A percentile compares a stretch with the other conserved stretches of the same genome.
These are phyloP conservation scores for Pseudachorutes palmiensis DNA, from an alignment of 1,140 invertebrate species.

Conservation along the genomic window DNA sequence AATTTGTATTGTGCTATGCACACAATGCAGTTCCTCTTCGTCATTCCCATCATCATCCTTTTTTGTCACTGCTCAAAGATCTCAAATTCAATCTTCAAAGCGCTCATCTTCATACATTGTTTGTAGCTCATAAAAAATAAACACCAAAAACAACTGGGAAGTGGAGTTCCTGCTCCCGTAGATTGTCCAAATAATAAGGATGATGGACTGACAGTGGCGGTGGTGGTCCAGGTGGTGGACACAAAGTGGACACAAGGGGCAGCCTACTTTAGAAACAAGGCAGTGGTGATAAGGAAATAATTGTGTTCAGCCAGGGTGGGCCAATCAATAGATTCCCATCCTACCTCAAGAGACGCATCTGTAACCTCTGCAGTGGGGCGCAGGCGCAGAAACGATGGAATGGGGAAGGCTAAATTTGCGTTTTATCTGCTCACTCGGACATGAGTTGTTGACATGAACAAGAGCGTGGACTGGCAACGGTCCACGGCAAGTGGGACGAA, in stretches of 20 bases:
- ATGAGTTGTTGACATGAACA: too few species aligned
- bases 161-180: not conserved
- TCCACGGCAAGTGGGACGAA: too few species aligned
- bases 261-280: not conserved
- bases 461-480: too few species aligned
- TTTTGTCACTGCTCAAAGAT: slow-evolving; percentile 1
- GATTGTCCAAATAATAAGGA: not conserved
- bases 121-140: not conserved
- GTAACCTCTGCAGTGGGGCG: not conserved
- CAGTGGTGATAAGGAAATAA: not conserved
- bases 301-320: not conserved
- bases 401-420: too few species aligned
- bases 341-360: not conserved
- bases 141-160: not conserved
- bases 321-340: not conserved
- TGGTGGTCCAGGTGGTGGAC: not conserved
- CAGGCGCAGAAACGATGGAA: not conserved
- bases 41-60: not conserved
- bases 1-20: not conserved
- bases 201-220: not conserved
- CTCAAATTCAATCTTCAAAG: not conserved
- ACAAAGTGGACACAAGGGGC: not conserved
- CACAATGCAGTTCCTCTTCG: slow-evolving; percentile 9
- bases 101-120: slow-evolving; percentile 1
- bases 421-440: too few species aligned